Percentiles rank a stretch among this genome's conserved stretches.
phyloP scores from a whole-genome alignment of 1,140 invertebrate genomes.

The Pseudomyrmex sp. region DNA sequence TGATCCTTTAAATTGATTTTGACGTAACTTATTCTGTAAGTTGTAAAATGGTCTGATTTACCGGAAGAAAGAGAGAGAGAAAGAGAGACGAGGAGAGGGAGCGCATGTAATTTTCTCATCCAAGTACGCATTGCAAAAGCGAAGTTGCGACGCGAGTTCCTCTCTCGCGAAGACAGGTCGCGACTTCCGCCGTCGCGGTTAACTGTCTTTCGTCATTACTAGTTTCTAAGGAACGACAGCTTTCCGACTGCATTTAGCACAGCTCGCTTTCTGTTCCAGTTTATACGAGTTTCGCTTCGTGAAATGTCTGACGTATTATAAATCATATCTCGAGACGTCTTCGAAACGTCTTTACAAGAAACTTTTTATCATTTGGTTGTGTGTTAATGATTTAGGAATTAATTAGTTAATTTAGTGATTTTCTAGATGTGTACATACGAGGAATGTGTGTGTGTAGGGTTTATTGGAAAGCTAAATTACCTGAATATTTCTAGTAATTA shows the following conservation, averaged over 20 bases:
- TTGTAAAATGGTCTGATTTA: neutral
- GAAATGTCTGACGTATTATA: neutral
- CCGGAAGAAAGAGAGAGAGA: neutral
- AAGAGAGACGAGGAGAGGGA: neutral
- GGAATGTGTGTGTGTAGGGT: no score
- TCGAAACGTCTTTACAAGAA: neutral
- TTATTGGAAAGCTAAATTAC: no score
- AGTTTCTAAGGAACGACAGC: constrained; percentile 26
- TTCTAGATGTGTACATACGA: no score
- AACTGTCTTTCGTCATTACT: constrained; percentile 53
- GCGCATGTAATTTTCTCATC: constrained; percentile 20
- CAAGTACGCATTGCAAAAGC: constrained; percentile 37
- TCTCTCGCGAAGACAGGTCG: constrained; percentile 31
- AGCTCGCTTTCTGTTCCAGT: constrained; percentile 6
- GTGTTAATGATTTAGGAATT: no score
- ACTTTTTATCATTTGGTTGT: neutral
- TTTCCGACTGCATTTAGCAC: constrained; percentile 2
- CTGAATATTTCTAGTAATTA: neutral
- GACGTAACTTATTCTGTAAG: constrained; percentile 3
- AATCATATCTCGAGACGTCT: neutral
- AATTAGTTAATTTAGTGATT: no score
- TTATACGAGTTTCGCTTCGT: constrained; percentile 9
- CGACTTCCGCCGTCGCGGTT: constrained; percentile 39
- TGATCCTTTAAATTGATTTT: constrained; percentile 14
- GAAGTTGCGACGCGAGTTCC: constrained; percentile 25